phyloP scores from a whole-genome alignment of 1,140 invertebrate genomes.

The Thaumatotibia leucotreta region DNA sequence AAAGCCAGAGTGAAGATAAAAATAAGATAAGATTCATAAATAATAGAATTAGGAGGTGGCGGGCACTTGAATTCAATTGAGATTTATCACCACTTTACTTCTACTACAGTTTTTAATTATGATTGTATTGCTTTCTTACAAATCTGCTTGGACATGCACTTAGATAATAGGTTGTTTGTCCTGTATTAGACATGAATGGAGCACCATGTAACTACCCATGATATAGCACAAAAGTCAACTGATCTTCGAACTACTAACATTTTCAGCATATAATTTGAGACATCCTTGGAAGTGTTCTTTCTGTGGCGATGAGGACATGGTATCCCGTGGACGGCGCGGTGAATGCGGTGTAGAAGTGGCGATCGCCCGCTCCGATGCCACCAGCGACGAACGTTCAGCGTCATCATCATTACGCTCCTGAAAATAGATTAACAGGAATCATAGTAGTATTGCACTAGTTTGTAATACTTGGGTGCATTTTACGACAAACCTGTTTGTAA shows the following conservation, averaged over 20 bases:
- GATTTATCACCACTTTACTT: too few species aligned
- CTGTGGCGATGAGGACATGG: conserved; percentile 71
- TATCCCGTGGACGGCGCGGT: conserved; percentile 39
- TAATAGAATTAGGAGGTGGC: too few species aligned
- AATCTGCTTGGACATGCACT: too few species aligned
- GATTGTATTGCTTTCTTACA: too few species aligned
- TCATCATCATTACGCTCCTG: conserved; percentile 75
- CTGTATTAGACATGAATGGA: too few species aligned
- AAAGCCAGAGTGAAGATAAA: too few species aligned
- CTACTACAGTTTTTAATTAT: too few species aligned
- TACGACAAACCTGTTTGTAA: not conserved
- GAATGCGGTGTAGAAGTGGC: conserved; percentile 59
- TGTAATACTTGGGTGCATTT: not conserved
- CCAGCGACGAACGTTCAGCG: conserved; percentile 68
- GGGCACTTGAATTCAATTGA: too few species aligned
- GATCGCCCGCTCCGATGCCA: conserved; percentile 63
- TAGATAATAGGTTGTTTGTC: too few species aligned
- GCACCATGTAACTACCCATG: not conserved
- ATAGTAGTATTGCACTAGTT: not conserved
- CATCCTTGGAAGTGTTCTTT: conserved; percentile 82
- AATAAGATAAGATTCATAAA: too few species aligned
- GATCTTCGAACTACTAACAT: conserved; percentile 66
- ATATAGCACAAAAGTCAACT: not conserved
- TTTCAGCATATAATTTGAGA: conserved; percentile 82
- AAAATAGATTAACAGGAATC: not conserved